Evolutionary conservation across 2,888 invertebrate genomes (phyloP).

Genomic region (Hydroisotoma schaefferi): DNA sequence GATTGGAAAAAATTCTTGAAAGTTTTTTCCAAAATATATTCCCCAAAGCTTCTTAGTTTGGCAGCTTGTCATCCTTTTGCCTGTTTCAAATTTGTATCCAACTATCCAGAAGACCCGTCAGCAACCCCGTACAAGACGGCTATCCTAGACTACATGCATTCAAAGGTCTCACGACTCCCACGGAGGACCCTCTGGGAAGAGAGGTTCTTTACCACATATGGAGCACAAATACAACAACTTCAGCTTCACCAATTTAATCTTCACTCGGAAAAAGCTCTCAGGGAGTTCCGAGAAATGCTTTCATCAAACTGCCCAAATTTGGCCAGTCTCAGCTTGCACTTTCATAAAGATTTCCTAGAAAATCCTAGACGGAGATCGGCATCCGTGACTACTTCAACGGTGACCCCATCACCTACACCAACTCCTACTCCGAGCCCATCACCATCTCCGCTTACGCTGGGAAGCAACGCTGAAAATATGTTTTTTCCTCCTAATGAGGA

Average conservation of each 20-base stretch:
- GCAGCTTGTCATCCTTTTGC: slow-evolving; percentile 27
- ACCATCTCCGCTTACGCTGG: slow-evolving; percentile 2
- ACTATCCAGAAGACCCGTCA: slow-evolving; percentile 35
- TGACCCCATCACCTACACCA: slow-evolving; percentile 22
- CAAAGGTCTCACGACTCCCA: slow-evolving; percentile 20
- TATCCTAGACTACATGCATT: slow-evolving; percentile 31
- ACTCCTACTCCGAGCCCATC: slow-evolving; percentile 21
- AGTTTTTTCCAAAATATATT: slow-evolving; percentile 26
- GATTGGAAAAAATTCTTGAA: slow-evolving; percentile 38
- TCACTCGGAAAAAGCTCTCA: slow-evolving; percentile 26
- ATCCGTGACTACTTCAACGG: slow-evolving; percentile 13
- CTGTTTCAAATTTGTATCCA: slow-evolving; percentile 25
- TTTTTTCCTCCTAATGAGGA: slow-evolving; percentile 33
- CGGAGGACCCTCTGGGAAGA: slow-evolving; percentile 31
- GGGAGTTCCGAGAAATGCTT: slow-evolving; percentile 34
- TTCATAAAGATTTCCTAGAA: slow-evolving; percentile 18
- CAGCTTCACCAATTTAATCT: slow-evolving; percentile 32
- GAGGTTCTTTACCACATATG: slow-evolving; percentile 29
- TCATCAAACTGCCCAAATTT: slow-evolving; percentile 31
- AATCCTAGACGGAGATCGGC: slow-evolving; percentile 3
- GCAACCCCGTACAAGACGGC: slow-evolving; percentile 34
- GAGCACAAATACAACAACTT: slow-evolving; percentile 25
- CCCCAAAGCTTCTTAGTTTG: slow-evolving; percentile 18
- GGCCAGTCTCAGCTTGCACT: slow-evolving; percentile 25
- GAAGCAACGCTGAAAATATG: slow-evolving; percentile 19